A percentile compares a stretch with the other conserved stretches of the same genome.
phyloP scores from a whole-genome alignment of 2,113 vertebrate species.

The Neofelis nebulosa region DNA sequence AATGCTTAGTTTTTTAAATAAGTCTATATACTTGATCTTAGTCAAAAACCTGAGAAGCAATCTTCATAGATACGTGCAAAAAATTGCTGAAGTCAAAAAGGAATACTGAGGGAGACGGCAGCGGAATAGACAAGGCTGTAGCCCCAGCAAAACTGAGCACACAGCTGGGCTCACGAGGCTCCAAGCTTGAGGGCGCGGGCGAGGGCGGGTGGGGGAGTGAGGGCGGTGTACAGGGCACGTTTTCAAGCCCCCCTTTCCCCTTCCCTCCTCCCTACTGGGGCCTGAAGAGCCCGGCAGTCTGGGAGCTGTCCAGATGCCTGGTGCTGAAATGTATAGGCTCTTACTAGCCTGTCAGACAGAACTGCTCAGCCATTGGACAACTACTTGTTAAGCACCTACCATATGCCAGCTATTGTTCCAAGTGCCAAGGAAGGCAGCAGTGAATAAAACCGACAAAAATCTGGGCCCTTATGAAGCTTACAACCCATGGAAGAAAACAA shows the following conservation, averaged over 20 bases:
- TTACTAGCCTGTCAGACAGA: not conserved
- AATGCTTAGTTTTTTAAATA: not conserved
- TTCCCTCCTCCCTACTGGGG: not conserved
- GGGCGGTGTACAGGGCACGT: not conserved
- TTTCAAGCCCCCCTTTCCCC: not conserved
- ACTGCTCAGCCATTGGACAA: not conserved
- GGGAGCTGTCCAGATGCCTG: not conserved
- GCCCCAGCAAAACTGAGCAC: not conserved
- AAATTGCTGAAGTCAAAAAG: not conserved
- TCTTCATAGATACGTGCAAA: not conserved
- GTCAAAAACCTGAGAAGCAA: not conserved
- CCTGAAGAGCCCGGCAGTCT: rapidly evolving
- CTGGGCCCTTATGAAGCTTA: not conserved
- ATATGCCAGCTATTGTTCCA: not conserved
- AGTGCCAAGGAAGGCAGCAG: not conserved
- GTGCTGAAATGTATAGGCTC: constrained; percentile 36
- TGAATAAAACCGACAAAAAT: not conserved
- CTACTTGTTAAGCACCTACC: not conserved
- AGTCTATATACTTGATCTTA: not conserved
- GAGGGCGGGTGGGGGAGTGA: not conserved
- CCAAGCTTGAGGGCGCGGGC: not conserved
- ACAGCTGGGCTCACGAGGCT: not conserved
- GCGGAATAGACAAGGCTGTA: not conserved
- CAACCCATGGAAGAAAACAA: not conserved
- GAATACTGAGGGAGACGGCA: not conserved